Conservation (phyloP, 2,113 vertebrate species). For the Limnothrissa miodon region DNA sequence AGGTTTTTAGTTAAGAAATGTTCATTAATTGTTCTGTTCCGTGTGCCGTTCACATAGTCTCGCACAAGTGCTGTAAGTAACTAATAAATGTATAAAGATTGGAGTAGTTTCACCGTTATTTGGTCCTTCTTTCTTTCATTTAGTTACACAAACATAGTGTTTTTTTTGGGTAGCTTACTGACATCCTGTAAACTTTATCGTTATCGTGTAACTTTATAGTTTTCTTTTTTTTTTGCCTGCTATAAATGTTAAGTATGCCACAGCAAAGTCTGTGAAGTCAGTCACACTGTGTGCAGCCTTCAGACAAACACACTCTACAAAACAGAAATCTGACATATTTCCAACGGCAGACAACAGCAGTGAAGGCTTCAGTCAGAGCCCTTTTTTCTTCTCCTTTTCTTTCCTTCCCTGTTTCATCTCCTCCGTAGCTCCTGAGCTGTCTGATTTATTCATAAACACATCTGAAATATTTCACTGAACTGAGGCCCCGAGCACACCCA, state of each 20-base stretch:
- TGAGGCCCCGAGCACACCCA: not conserved
- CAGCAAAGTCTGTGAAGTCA: not conserved
- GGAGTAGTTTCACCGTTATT: too few species aligned
- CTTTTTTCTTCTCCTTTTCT: not conserved
- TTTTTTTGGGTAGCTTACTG: not conserved
- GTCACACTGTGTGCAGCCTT: not conserved
- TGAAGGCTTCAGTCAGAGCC: not conserved
- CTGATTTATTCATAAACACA: conserved; percentile 24
- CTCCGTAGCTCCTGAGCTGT: not conserved
- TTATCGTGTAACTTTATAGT: not conserved
- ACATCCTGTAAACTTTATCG: not conserved
- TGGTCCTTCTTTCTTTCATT: not conserved
- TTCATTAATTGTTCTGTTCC: not conserved
- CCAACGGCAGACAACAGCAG: not conserved
- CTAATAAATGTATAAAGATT: too few species aligned
- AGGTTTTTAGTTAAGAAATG: not conserved
- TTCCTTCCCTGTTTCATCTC: conserved; percentile 6
- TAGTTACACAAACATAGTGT: not conserved
- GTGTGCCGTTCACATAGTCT: not conserved
- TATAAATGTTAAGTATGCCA: too few species aligned
- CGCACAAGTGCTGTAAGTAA: too few species aligned
- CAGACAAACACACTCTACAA: not conserved
- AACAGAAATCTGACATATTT: not conserved
- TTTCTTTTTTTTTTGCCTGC: not conserved
- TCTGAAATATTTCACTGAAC: conserved; percentile 1